Conservation (phyloP, 2,888 invertebrate genomes). For the Allygus modestus region DNA sequence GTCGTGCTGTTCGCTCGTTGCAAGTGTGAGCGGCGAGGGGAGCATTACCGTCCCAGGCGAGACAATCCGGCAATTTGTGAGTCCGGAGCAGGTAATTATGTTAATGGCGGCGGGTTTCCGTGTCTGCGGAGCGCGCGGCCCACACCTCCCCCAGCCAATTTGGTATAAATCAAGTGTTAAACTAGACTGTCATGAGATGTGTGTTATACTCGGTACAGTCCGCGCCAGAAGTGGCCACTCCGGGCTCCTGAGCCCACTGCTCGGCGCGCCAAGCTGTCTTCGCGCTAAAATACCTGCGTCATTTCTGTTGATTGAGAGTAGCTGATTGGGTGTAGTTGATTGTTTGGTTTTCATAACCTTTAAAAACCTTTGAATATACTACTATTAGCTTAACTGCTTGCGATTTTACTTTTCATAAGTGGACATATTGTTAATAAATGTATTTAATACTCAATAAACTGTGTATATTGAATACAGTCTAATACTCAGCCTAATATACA, state of each 20-base stretch:
- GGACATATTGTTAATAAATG: too few relatives aligned
- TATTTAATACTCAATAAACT: too few relatives aligned
- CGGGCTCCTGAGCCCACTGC: neutral
- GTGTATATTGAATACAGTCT: too few relatives aligned
- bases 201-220: constrained; percentile 57
- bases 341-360: too few relatives aligned
- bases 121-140: constrained; percentile 45
- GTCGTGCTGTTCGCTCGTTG: too few relatives aligned
- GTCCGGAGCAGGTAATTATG: constrained; percentile 56
- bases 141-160: constrained; percentile 58
- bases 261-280: neutral
- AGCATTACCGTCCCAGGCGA: constrained; percentile 29
- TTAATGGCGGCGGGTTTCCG: constrained; percentile 52
- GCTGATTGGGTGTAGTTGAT: too few relatives aligned
- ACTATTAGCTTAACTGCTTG: too few relatives aligned
- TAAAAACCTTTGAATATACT: too few relatives aligned
- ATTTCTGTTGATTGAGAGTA: too few relatives aligned
- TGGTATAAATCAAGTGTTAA: constrained; percentile 56
- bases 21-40: neutral
- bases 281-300: neutral
- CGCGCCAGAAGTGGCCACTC: neutral
- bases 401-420: too few relatives aligned
- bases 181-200: constrained; percentile 58
- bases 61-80: constrained; percentile 57
- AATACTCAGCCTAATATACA: too few relatives aligned